Evolutionary conservation across 2,888 invertebrate species (phyloP).

Genomic region (Hybos culiciformis): DNA sequence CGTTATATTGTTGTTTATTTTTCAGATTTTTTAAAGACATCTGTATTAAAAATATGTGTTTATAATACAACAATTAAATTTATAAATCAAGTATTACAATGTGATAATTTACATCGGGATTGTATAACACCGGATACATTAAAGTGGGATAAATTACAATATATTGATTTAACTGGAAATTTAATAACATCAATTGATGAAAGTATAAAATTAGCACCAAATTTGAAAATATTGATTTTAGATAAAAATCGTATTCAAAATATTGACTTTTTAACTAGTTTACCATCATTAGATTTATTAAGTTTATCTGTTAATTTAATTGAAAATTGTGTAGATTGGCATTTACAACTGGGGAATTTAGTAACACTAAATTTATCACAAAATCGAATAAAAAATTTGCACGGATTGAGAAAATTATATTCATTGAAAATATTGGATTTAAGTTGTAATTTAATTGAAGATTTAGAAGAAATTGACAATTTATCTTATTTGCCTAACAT

Average conservation of each 20-base stretch:
- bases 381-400: conserved; percentile 59
- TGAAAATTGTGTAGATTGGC: conserved; percentile 56
- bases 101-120: conserved; percentile 69
- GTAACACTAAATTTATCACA: conserved; percentile 72
- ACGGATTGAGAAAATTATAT: conserved; percentile 67
- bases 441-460: conserved; percentile 68
- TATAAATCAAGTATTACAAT: conserved; percentile 67
- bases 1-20: neutral
- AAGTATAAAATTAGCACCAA: conserved; percentile 62
- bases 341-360: conserved; percentile 77
- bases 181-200: conserved; percentile 63
- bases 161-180: conserved; percentile 67
- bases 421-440: conserved; percentile 76
- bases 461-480: conserved; percentile 67
- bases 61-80: conserved; percentile 31
- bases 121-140: conserved; percentile 1
- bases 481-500: conserved; percentile 73
- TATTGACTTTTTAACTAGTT: conserved; percentile 61
- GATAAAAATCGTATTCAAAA: conserved; percentile 65
- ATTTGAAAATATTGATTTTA: conserved; percentile 54
- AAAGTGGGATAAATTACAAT: conserved; percentile 50
- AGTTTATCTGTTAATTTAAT: conserved; percentile 72
- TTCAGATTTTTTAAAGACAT: conserved; percentile 27
- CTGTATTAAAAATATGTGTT: conserved; percentile 37
- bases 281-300: conserved; percentile 62